Conservation (phyloP, 2,113 vertebrate species). For the Alouatta palliata region DNA sequence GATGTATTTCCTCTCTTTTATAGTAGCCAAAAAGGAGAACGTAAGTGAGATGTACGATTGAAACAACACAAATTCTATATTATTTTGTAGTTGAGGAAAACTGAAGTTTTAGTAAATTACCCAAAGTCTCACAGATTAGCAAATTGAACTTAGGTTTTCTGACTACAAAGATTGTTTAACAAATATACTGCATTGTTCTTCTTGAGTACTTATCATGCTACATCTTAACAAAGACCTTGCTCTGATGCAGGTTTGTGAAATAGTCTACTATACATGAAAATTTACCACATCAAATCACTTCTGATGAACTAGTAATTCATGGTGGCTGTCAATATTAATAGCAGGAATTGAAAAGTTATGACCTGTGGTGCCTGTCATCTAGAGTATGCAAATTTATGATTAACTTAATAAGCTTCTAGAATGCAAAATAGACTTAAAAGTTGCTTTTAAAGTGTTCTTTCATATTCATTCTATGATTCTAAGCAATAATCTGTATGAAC, state of each 20-base stretch:
- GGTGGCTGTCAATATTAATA: constrained; percentile 1
- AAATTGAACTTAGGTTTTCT: neutral
- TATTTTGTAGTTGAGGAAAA: neutral
- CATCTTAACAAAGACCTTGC: neutral
- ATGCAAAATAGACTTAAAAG: neutral
- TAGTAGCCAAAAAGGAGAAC: neutral
- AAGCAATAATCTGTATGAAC: neutral
- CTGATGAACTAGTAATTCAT: constrained; percentile 13
- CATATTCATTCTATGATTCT: neutral
- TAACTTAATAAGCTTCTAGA: constrained; percentile 11
- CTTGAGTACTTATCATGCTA: neutral
- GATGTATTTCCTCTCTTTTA: neutral
- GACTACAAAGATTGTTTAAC: neutral
- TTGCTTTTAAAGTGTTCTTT: neutral
- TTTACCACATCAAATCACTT: neutral
- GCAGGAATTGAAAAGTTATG: constrained; percentile 23
- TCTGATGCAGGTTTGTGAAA: neutral
- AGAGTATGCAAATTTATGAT: constrained; percentile 17
- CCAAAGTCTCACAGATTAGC: neutral
- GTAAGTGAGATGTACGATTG: neutral
- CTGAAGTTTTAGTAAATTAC: neutral
- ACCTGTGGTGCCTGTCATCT: neutral
- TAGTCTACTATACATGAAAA: neutral
- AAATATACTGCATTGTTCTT: neutral
- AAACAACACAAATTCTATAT: neutral